These are phyloP conservation scores for Phymatocera aterrima DNA, from an alignment of 2,888 invertebrate species.

Conservation along the genomic window DNA sequence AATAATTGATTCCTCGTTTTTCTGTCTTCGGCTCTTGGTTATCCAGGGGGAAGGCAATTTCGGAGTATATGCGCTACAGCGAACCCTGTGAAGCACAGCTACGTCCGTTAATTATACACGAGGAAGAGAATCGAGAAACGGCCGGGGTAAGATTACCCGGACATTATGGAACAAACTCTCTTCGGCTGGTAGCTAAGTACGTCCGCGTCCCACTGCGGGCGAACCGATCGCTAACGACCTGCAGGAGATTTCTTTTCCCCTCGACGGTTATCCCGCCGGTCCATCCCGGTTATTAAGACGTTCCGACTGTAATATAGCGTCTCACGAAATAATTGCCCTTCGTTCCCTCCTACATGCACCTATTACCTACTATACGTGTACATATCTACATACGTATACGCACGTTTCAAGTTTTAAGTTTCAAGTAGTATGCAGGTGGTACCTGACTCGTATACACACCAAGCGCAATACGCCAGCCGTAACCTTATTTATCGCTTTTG, in stretches of 20 bases:
- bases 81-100: not conserved
- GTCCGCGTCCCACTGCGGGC: conserved; percentile 24
- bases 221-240: conserved; percentile 39
- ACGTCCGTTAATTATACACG: conserved; percentile 5
- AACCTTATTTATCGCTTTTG: conserved; percentile 27
- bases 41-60: no score
- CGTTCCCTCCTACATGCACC: conserved; percentile 15
- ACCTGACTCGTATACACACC: no score
- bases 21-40: no score
- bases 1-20: no score
- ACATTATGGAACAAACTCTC: conserved; percentile 24
- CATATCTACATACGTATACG: conserved; percentile 44
- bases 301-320: conserved; percentile 70
- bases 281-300: conserved; percentile 70
- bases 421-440: conserved; percentile 12
- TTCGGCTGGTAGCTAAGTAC: conserved; percentile 2
- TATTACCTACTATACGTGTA: conserved; percentile 18
- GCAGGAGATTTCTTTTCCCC: conserved; percentile 14
- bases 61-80: not conserved
- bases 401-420: conserved; percentile 29
- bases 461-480: conserved; percentile 13
- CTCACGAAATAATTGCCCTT: conserved; percentile 68
- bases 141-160: conserved; percentile 28
- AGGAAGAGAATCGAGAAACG: not conserved
- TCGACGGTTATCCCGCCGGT: conserved; percentile 28